Evolutionary conservation across 2,113 vertebrate genomes (phyloP).

Genomic region (Nerophis lumbriciformis): DNA sequence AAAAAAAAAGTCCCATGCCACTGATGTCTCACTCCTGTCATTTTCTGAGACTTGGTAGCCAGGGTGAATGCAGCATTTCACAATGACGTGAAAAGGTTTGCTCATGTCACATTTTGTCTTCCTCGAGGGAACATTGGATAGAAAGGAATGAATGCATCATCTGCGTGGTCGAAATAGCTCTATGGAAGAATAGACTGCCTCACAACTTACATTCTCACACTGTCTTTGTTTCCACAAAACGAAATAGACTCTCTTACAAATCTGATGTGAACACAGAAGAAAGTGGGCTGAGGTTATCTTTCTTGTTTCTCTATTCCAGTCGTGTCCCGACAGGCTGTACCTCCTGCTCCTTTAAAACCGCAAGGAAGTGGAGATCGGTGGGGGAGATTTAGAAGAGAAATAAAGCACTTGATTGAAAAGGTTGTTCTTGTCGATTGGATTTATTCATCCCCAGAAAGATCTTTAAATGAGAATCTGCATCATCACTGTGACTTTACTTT

Average conservation of each 20-base stretch:
- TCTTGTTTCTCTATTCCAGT: constrained; percentile 12
- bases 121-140: no score
- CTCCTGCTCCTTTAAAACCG: neutral
- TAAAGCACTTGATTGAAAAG: constrained; percentile 9
- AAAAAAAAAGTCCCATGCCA: no score
- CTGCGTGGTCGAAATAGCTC: neutral
- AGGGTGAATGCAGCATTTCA: no score
- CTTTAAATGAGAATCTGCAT: constrained; percentile 17
- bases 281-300: constrained; percentile 1
- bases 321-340: constrained; percentile 12
- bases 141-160: neutral
- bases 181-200: neutral
- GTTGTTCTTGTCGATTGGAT: constrained; percentile 2
- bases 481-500: constrained; percentile 5
- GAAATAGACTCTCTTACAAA: neutral
- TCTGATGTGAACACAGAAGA: constrained; percentile 4
- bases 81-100: no score
- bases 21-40: no score
- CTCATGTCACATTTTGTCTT: neutral
- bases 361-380: constrained; percentile 12
- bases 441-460: neutral
- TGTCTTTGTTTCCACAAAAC: neutral
- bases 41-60: no score
- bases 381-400: neutral
- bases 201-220: neutral